Percentiles rank a stretch among this genome's conserved stretches.
Evolutionary conservation across 2,113 vertebrate species (phyloP).

Genomic region (Damaliscus lunatus): DNA sequence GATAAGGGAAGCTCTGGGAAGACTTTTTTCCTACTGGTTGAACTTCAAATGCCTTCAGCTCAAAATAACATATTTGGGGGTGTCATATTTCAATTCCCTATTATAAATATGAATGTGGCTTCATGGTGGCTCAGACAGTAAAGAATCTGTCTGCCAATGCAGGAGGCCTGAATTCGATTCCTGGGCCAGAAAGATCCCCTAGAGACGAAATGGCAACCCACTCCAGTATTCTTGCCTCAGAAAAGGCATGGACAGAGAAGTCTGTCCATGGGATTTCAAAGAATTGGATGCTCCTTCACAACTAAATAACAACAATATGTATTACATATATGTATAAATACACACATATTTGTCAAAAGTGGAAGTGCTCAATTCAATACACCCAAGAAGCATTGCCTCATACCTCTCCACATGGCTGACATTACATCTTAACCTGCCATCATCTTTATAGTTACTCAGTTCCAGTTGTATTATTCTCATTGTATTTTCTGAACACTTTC

Average conservation of each 20-base stretch:
- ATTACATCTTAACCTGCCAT: neutral
- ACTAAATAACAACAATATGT: neutral
- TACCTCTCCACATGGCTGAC: no score
- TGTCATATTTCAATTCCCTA: neutral
- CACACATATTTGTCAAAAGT: neutral
- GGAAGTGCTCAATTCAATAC: neutral
- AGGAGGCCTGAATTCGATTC: neutral
- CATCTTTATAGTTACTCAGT: neutral
- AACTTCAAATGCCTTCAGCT: neutral
- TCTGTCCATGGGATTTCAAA: neutral
- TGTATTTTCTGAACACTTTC: neutral
- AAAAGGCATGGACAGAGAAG: neutral
- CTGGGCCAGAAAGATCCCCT: accelerated
- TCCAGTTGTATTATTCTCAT: neutral
- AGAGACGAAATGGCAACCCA: neutral
- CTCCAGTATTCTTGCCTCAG: neutral
- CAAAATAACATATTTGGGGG: neutral
- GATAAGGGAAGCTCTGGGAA: neutral
- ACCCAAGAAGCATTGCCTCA: neutral
- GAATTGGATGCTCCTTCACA: neutral
- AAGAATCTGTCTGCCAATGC: neutral
- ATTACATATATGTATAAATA: no score
- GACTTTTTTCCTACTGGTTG: neutral
- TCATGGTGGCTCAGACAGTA: neutral
- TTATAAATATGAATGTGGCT: neutral